Base-by-base conservation (phyloP, 1,140 invertebrate species). In the Sitophilus oryzae region DNA sequence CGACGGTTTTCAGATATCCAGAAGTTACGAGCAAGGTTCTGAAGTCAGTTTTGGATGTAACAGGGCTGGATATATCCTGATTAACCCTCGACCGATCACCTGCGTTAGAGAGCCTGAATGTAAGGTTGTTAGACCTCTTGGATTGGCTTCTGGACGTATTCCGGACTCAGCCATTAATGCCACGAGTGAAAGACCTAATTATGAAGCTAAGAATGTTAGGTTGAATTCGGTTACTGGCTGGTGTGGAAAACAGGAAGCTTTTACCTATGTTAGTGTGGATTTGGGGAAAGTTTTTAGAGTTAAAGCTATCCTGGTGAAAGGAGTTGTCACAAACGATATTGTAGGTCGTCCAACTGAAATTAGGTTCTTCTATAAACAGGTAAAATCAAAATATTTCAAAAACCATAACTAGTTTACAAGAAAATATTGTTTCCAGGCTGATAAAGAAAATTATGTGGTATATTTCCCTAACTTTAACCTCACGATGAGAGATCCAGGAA, bases 151-250 rank as follows among this genome's bases (percentile, higher is more conserved):
- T 18, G 52, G 52, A 20, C 20, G 43, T 19, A 96, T 98, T 60
- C 93, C 93, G 0, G 93, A 96, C 69, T 89, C 87, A 9, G 91
- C 92, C n/a, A 96, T 98, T 43, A 95, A 96, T 70, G 93, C 93
- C 3, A 96, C 93, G 0, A 93, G 91, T 3, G 89, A 95, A 75
- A 73, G 88, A 66, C 85, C 89, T 47, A 95, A 93, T 65, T 94
- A 94, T 68, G 91, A 94, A 79, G 89, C 90, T 0, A 85, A 77
- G 66, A 91, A 95, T 67, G 84, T 95, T 2, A 79, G 92, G n/a
- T 69, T 96, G 9, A 93, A 93, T 69, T 93, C 91, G 1, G 91
- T 91, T 1, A 96, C 93, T 40, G 93, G 92, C 30, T 96, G 93
- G 93, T 96, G 93, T 75, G 91, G 89, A 19, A 89, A 91, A 70